phyloP scores from a whole-genome alignment of 2,113 vertebrate genomes.

The Onychorhynchus coronatus region DNA sequence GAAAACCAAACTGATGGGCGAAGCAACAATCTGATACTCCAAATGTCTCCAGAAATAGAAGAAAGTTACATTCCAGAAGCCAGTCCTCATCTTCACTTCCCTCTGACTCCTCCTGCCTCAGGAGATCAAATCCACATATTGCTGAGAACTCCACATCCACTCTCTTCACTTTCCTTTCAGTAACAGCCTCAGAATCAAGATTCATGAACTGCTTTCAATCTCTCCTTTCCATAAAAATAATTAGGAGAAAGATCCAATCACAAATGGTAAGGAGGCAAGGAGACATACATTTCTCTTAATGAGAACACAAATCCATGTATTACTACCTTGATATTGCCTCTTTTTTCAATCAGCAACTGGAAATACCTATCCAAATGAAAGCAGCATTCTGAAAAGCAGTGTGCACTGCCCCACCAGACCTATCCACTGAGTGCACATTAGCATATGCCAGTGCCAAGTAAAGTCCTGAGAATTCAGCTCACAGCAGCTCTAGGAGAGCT shows the following conservation, averaged over 20 bases:
- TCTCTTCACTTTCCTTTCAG: background rate
- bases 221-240: background rate
- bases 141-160: background rate
- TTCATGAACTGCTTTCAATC: background rate
- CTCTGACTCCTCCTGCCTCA: background rate
- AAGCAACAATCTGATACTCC: background rate
- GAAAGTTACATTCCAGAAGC: background rate
- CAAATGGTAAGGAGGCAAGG: background rate
- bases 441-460: background rate
- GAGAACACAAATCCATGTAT: background rate
- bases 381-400: background rate
- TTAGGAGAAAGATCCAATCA: background rate
- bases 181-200: background rate
- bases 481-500: background rate
- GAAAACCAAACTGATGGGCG: background rate
- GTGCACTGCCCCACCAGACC: background rate
- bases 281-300: background rate
- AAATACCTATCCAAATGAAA: background rate
- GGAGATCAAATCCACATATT: background rate
- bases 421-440: background rate
- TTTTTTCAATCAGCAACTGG: background rate
- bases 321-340: background rate
- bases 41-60: background rate
- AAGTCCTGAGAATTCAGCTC: background rate
- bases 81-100: background rate